Conservation (phyloP, 2,113 vertebrate genomes). For the Phylloscopus trochiloides region DNA sequence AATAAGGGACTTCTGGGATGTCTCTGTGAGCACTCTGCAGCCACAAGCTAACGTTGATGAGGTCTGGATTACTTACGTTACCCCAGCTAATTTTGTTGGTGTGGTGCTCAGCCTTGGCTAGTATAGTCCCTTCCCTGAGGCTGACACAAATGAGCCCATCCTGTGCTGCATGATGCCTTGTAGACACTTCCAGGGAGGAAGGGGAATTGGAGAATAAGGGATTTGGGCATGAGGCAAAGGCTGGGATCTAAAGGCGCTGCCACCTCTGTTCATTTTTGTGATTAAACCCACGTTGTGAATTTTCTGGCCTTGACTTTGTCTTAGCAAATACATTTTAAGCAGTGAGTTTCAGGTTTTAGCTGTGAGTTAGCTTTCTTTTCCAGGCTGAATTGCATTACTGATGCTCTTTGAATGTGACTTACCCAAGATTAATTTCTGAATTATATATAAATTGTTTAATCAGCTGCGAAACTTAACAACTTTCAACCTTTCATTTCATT, state of each 20-base stretch:
- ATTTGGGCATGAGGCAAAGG: not conserved
- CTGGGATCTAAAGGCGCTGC: not conserved
- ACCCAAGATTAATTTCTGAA: slow-evolving; percentile 39
- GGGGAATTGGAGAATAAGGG: not conserved
- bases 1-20: not conserved
- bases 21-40: not conserved
- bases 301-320: not conserved
- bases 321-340: not conserved
- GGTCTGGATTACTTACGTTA: not conserved
- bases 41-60: not conserved
- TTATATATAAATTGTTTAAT: slow-evolving; percentile 52
- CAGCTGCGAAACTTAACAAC: slow-evolving; percentile 51
- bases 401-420: slow-evolving; percentile 12
- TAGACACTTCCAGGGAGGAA: not conserved
- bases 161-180: not conserved
- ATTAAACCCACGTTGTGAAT: rapidly evolving
- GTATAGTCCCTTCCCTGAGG: not conserved
- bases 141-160: not conserved
- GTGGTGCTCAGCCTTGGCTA: not conserved
- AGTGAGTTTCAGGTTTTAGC: not conserved
- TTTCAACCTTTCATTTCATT: slow-evolving; percentile 48
- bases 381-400: not conserved
- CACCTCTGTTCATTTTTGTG: not conserved
- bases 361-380: not conserved
- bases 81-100: not conserved